Percentiles rank a stretch among this genome's conserved stretches.
Evolutionary conservation across 2,888 invertebrate species (phyloP).

Genomic region (Tineola bisselliella): DNA sequence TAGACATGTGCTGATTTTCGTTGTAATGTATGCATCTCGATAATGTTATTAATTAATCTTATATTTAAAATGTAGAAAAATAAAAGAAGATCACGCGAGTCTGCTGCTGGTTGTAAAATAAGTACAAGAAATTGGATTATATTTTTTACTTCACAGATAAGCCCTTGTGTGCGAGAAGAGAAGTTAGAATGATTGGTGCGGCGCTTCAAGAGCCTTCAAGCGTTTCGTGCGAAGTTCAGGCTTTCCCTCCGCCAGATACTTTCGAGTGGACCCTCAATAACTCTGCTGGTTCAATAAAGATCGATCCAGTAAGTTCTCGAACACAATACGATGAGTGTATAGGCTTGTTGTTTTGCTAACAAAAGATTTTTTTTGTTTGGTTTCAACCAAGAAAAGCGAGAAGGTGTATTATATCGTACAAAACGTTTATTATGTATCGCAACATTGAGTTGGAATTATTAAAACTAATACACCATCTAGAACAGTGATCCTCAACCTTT

Average conservation of each 20-base stretch:
- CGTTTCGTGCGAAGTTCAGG: conserved; percentile 84
- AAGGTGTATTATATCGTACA: no score
- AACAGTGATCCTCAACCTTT: no score
- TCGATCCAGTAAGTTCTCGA: conserved; percentile 51
- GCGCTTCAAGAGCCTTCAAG: conserved; percentile 83
- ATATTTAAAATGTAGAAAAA: no score
- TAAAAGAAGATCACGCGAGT: background rate
- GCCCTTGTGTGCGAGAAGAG: conserved; percentile 81
- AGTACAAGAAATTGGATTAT: background rate
- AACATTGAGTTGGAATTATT: no score
- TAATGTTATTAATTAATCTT: no score
- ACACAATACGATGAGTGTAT: conserved; percentile 6
- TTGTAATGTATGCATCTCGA: no score
- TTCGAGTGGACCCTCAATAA: conserved; percentile 93
- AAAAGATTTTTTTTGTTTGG: background rate
- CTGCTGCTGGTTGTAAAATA: no score
- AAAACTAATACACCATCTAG: no score
- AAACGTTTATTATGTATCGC: no score
- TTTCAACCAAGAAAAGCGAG: no score
- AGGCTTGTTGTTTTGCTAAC: background rate
- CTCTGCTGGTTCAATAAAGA: conserved; percentile 83
- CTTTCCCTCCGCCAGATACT: conserved; percentile 82
- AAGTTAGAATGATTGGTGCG: conserved; percentile 85
- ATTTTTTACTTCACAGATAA: conserved; percentile 70
- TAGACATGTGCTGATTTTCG: no score